A percentile compares a stretch with the other conserved stretches of the same genome.
Conservation (phyloP, 2,797 vertebrate genomes). For the Semaprochilodus insignis region DNA sequence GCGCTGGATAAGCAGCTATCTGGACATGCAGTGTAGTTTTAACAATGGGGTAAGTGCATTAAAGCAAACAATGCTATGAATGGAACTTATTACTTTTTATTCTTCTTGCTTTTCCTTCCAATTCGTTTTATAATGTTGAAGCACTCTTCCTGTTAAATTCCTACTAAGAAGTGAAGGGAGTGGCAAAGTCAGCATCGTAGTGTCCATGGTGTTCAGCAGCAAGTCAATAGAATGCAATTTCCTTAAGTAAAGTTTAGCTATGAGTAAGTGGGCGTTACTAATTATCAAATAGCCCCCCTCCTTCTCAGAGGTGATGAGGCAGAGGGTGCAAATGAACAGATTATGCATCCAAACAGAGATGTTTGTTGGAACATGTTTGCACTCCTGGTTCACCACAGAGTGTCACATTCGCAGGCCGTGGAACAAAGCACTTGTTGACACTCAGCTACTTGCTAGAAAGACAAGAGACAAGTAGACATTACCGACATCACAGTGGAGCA, state of each 20-base stretch:
- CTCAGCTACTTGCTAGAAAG: conserved; percentile 50
- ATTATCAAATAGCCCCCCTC: not conserved
- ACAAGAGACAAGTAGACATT: not conserved
- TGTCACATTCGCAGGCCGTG: conserved; percentile 55
- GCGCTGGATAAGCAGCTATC: not conserved
- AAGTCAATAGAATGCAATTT: conserved; percentile 6
- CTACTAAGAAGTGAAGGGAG: not conserved
- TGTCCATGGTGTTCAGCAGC: not conserved
- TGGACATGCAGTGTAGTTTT: not conserved
- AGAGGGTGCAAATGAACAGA: conserved; percentile 47
- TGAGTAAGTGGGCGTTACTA: not conserved
- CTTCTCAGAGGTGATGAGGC: conserved; percentile 4
- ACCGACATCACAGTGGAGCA: not conserved
- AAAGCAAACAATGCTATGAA: not conserved
- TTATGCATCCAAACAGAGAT: conserved; percentile 52
- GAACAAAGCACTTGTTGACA: conserved; percentile 50
- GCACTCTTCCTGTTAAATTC: not conserved
- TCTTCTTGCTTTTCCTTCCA: too few relatives aligned
- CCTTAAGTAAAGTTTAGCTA: conserved; percentile 19
- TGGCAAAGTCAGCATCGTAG: not conserved
- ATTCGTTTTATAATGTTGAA: too few relatives aligned
- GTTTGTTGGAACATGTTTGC: conserved; percentile 59
- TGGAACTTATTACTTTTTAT: too few relatives aligned
- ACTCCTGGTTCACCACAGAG: conserved; percentile 49
- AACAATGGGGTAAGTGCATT: not conserved